These are phyloP conservation scores for Cephalophus harveyi DNA, from an alignment of 2,113 vertebrate species.

Conservation along the genomic window DNA sequence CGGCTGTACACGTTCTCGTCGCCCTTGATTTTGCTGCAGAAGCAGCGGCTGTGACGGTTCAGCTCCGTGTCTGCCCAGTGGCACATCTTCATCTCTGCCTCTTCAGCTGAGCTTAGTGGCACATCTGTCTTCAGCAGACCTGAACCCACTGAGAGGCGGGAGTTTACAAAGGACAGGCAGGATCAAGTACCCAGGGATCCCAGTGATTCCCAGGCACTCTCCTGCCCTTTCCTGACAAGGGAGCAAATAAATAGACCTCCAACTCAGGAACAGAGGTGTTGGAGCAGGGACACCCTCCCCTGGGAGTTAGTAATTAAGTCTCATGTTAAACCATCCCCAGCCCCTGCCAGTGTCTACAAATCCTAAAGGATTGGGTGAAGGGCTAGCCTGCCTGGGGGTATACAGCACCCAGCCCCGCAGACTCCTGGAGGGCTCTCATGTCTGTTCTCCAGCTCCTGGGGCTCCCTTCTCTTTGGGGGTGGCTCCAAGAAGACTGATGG, in stretches of 20 bases:
- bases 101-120: conserved; percentile 94
- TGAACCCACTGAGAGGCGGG: conserved; percentile 80
- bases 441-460: conserved; percentile 85
- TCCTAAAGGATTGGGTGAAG: conserved; percentile 59
- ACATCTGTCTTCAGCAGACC: conserved; percentile 97
- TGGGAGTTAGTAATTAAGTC: conserved; percentile 66
- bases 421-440: conserved; percentile 77
- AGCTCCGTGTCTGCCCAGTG: conserved; percentile 93
- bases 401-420: conserved; percentile 65
- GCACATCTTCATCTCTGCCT: conserved; percentile 87
- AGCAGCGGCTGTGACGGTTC: conserved; percentile 90
- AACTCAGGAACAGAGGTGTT: conserved; percentile 51
- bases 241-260: conserved; percentile 74
- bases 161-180: conserved; percentile 26
- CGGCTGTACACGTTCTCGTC: conserved; percentile 97
- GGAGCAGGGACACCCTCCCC: conserved; percentile 30
- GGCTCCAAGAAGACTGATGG: conserved; percentile 88
- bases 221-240: conserved; percentile 53
- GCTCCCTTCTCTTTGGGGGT: conserved; percentile 92
- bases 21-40: conserved; percentile 97
- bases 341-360: conserved; percentile 66
- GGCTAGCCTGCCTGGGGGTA: conserved; percentile 61
- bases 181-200: neutral
- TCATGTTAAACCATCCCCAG: conserved; percentile 64
- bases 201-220: conserved; percentile 18